Evolutionary conservation across 2,797 vertebrate species (phyloP), one percentile per base, ranked within the genome.

Genomic region (Carapus acus): DNA sequence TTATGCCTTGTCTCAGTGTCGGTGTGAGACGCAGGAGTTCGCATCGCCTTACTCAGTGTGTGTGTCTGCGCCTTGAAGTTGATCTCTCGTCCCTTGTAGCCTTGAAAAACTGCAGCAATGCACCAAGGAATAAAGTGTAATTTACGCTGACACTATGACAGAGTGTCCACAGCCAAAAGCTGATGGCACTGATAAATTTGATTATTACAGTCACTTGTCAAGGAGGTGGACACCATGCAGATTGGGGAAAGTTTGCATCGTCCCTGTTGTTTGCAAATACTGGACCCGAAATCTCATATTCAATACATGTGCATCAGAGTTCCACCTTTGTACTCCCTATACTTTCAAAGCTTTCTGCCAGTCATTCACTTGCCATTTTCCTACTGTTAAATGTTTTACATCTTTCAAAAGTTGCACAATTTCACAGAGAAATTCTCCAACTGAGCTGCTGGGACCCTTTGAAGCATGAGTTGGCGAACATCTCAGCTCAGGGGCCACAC

Each of bases 221-320:
- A 57, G 45, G 45, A 51, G 43, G 43, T 49, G 18, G 67, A 51
- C 15, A 34, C 34, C 20, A 12, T 67, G 47, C 72, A 69, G 54
- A 62, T 62, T 69, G 61, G 57, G 39, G 23, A 24, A 34, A 16
- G 19, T 47, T 11, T 37, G 37, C 9, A 29, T 50, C 21, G n/a
- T 43, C 31, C 12, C 14, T 21, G 22, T 29, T 17, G 20, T 58
- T n/a, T 1, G 9, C 4, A 38, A 31, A 31, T 24, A 6, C 50
- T 24, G 7, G 9, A 14, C 38, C 16, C 9, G 12, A 13, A 23
- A 23, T 29, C n/a, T n/a, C n/a, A n/a, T n/a, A n/a, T n/a, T n/a
- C n/a, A n/a, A n/a, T n/a, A n/a, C n/a, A n/a, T n/a, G n/a, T n/a
- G n/a, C n/a, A n/a, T n/a, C 5, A 27, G 24, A 27, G 24, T 27